Base-by-base conservation (phyloP, 2,113 vertebrate species). In the Parus major region DNA sequence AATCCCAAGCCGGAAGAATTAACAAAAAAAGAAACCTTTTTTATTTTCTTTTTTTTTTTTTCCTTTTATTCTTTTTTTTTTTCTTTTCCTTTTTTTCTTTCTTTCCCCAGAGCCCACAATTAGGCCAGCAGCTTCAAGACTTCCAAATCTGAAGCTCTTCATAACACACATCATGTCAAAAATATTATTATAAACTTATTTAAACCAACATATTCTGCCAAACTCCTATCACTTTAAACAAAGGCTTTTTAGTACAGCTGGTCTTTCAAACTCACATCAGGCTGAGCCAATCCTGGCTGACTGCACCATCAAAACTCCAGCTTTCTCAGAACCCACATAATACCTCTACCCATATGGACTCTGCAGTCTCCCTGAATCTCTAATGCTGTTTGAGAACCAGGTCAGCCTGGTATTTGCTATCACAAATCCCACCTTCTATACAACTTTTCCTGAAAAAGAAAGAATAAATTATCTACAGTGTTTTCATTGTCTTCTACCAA, bases 341-440 rank as follows among this genome's bases (percentile, higher is more conserved):
- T 49, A 55, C 29, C 52, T 84, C 63, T 63, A 75, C 28, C 23
- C 1, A 0, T n/a, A 59, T 0, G 10, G 81, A 87, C 53, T 73
- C 21, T 44, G 49, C 21, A 60, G 57, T 76, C 35, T 87, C 65
- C 31, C 39, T 82, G 53, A 35, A 65, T 49, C 15, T 76, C 66
- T 82, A 88, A 90, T 28, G 29, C 31, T 61, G 33, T 76, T 82
- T 80, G 46, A 90, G 50, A 86, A 86, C 27, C 64, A 91, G 47
- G 57, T 92, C 68, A 95, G 61, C 24, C 42, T 59, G 46, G 29
- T 66, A 87, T 85, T 94, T 93, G 53, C 84, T 56, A 44, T 82
- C 57, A 79, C 15, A 87, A 90, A 96, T 71, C 15, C 49, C 75
- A 33, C 35, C 13, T 79, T 71, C 44, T 46, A 52, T 23, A 71